Conservation (phyloP, 1,140 invertebrate species). For the Brachionus plicatilis region DNA sequence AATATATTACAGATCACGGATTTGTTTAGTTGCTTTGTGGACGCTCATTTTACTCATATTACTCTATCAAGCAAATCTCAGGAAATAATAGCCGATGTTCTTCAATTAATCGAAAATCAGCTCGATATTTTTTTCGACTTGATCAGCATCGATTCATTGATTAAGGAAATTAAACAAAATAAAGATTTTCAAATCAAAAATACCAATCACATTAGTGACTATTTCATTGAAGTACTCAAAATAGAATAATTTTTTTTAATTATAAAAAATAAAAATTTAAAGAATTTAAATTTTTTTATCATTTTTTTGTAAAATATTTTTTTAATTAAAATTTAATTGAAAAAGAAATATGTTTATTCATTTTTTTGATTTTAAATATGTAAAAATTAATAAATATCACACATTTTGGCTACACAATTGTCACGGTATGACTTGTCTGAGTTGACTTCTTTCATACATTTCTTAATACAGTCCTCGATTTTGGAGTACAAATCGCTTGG, state of each 20-base stretch:
- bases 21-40: slow-evolving; percentile 33
- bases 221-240: slow-evolving; percentile 39
- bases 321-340: neutral
- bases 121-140: slow-evolving; percentile 32
- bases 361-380: neutral
- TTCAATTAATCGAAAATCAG: slow-evolving; percentile 37
- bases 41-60: slow-evolving; percentile 40
- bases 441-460: slow-evolving; percentile 39
- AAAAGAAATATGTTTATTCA: neutral
- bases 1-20: slow-evolving; percentile 13
- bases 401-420: slow-evolving; percentile 21
- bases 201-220: neutral
- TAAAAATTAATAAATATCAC: slow-evolving; percentile 34
- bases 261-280: slow-evolving; percentile 8
- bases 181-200: slow-evolving; percentile 31
- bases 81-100: slow-evolving; percentile 33
- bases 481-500: neutral
- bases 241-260: neutral
- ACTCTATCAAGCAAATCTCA: neutral
- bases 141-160: slow-evolving; percentile 29
- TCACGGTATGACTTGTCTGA: slow-evolving; percentile 25
- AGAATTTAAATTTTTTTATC: neutral
- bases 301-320: too few species aligned
- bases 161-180: slow-evolving; percentile 37
- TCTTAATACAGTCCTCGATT: slow-evolving; percentile 10